A percentile compares a stretch with the other conserved stretches of the same genome.
Conservation (phyloP, 1,140 invertebrate genomes). For the Lepidostoma basale region DNA sequence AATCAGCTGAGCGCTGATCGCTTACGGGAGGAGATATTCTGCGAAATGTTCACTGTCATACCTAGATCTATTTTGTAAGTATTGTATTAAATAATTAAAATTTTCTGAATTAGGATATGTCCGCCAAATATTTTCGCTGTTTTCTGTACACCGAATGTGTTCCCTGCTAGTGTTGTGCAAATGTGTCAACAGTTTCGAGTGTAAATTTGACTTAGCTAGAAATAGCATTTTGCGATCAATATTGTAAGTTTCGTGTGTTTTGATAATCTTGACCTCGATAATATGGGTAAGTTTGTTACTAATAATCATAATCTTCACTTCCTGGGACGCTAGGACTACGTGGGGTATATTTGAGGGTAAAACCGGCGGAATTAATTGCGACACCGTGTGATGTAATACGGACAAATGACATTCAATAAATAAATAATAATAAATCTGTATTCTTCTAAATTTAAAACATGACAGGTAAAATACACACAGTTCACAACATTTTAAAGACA, state of each 20-base stretch:
- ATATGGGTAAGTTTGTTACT: slow-evolving; percentile 30
- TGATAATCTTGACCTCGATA: slow-evolving; percentile 33
- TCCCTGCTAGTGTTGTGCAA: slow-evolving; percentile 24
- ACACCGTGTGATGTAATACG: slow-evolving; percentile 28
- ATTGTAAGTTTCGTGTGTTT: slow-evolving; percentile 30
- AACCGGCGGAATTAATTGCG: slow-evolving; percentile 8
- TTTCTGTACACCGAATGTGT: background rate
- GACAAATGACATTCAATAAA: slow-evolving; percentile 17
- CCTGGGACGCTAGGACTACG: no score
- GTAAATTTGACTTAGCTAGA: slow-evolving; percentile 9
- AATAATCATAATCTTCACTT: background rate
- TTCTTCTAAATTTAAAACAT: background rate
- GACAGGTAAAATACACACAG: no score
- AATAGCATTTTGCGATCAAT: slow-evolving; percentile 31
- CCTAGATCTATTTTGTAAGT: slow-evolving; percentile 36
- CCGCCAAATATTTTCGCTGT: background rate
- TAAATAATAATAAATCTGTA: background rate
- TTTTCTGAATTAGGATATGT: slow-evolving; percentile 28
- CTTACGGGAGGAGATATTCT: slow-evolving; percentile 20
- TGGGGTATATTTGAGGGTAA: background rate
- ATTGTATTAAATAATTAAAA: slow-evolving; percentile 1
- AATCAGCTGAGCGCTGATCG: slow-evolving; percentile 36
- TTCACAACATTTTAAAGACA: no score
- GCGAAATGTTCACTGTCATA: slow-evolving; percentile 30
- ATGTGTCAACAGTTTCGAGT: slow-evolving; percentile 29